Evolutionary conservation across 2,797 vertebrate species (phyloP).

Genomic region (Hoplostethus mediterraneus): DNA sequence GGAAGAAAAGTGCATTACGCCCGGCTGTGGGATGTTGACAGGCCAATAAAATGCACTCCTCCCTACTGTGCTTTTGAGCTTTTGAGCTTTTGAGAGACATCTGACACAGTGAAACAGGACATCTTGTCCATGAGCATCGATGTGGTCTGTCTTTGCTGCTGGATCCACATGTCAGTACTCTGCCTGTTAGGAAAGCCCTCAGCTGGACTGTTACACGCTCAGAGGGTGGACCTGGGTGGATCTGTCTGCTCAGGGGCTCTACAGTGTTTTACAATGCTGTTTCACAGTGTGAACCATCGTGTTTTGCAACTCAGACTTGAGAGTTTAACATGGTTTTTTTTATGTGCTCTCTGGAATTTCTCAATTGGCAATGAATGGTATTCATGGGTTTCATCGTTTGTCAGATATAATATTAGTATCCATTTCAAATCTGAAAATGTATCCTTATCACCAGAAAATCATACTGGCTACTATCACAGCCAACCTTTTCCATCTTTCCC

Average conservation of each 20-base stretch:
- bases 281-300: neutral
- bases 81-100: constrained; percentile 4
- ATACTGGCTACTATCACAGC: too few relatives aligned
- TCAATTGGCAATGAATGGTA: too few relatives aligned
- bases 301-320: too few relatives aligned
- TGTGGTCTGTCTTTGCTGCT: neutral
- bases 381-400: neutral
- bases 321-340: too few relatives aligned
- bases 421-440: neutral
- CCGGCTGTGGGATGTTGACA: constrained; percentile 2
- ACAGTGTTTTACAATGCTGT: neutral
- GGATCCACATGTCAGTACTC: neutral
- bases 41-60: constrained; percentile 10
- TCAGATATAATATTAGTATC: too few relatives aligned
- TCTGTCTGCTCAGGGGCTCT: neutral
- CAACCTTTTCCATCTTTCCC: too few relatives aligned
- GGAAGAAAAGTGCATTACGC: constrained; percentile 10
- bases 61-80: neutral
- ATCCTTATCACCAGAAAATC: neutral
- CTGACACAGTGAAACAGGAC: neutral
- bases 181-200: neutral
- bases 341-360: neutral
- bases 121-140: neutral
- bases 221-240: neutral
- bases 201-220: neutral